Evolutionary conservation across 2,797 vertebrate species (phyloP).

Genomic region (Sparidentex hasta): DNA sequence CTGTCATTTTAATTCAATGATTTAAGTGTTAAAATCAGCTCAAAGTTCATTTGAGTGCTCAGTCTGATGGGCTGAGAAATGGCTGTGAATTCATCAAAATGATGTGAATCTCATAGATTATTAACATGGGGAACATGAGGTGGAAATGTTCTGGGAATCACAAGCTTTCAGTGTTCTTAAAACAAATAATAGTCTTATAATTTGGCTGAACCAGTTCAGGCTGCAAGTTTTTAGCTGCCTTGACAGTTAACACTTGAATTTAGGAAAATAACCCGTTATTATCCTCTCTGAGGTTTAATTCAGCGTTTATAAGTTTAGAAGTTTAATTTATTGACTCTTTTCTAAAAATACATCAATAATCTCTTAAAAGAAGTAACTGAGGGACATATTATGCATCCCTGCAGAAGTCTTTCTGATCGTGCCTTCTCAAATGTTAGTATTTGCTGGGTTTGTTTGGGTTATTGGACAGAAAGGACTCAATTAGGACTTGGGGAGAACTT

Average conservation of each 20-base stretch:
- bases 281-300: not conserved
- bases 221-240: conserved; percentile 53
- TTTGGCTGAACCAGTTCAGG: conserved; percentile 26
- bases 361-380: too few relatives aligned
- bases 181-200: not conserved
- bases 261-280: too few relatives aligned
- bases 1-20: conserved; percentile 7
- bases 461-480: too few relatives aligned
- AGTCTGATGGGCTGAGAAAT: conserved; percentile 22
- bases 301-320: not conserved
- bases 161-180: conserved; percentile 20
- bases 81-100: not conserved
- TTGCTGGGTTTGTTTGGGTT: too few relatives aligned
- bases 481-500: too few relatives aligned
- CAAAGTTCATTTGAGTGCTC: conserved; percentile 31
- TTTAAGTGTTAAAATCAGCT: conserved; percentile 1
- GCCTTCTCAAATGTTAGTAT: too few relatives aligned
- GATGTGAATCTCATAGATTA: conserved; percentile 31
- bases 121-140: conserved; percentile 11
- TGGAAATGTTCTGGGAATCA: conserved; percentile 25
- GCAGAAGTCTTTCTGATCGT: too few relatives aligned
- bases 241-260: conserved; percentile 11
- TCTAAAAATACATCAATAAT: not conserved
- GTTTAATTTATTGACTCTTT: too few relatives aligned
- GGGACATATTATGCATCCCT: too few relatives aligned